A percentile compares a stretch with the other conserved stretches of the same genome.
Evolutionary conservation across 2,113 vertebrate species (phyloP).

Genomic region (Hippocampus barbouri): DNA sequence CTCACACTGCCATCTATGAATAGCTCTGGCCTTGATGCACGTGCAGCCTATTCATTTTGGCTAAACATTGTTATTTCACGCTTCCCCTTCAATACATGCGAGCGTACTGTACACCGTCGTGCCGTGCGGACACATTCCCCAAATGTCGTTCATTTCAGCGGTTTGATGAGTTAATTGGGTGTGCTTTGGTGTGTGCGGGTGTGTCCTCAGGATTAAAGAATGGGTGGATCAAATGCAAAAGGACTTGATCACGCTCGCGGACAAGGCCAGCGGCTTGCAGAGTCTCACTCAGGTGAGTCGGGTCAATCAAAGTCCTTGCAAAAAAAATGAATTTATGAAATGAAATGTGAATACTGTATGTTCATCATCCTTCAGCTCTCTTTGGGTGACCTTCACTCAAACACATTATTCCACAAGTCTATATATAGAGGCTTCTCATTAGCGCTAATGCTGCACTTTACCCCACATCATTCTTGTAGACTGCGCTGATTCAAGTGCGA

Average conservation of each 20-base stretch:
- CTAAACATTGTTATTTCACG: slow-evolving; percentile 43
- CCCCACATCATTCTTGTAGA: neutral
- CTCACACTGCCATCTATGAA: slow-evolving; percentile 35
- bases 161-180: slow-evolving; percentile 22
- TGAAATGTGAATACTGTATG: neutral
- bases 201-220: slow-evolving; percentile 80
- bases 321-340: neutral
- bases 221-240: slow-evolving; percentile 97
- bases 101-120: neutral
- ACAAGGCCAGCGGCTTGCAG: slow-evolving; percentile 80
- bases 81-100: slow-evolving; percentile 1
- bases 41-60: slow-evolving; percentile 28
- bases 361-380: neutral
- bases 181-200: slow-evolving; percentile 19
- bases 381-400: neutral
- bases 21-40: slow-evolving; percentile 35
- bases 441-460: slow-evolving; percentile 15
- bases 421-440: slow-evolving; percentile 38
- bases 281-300: slow-evolving; percentile 76
- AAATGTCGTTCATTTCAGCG: neutral
- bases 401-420: neutral
- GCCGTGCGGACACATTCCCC: neutral
- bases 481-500: neutral
- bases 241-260: slow-evolving; percentile 83
- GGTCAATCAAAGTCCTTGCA: neutral